Evolutionary conservation across 1,140 invertebrate genomes (phyloP), one percentile per base, ranked within the genome.

Genomic region (Drosophila persimilis): DNA sequence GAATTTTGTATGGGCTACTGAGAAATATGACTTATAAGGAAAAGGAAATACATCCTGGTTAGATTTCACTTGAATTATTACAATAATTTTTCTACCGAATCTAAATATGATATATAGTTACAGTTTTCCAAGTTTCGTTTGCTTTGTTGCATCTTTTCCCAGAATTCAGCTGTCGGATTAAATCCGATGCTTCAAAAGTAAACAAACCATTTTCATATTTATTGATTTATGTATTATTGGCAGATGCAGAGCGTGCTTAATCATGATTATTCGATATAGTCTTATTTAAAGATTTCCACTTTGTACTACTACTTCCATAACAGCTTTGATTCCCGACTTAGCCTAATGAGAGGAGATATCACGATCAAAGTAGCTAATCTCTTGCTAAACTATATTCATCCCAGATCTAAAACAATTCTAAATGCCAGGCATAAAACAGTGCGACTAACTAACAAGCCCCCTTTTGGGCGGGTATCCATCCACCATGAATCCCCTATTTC

Each of bases 381-480:
- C 22, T 35, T 62, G 13, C 50, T 56, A 50, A 69, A 64, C 63
- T 56, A 20, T 31, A 51, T 69, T 51, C 51, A 57, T 39, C 20
- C 51, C 54, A 54, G 45, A 29, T 57, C 20, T 71, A 78, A 53
- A 74, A 77, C 69, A 80, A 66, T 59, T 61, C 52, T 31, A 65
- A 54, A 41, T 74, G 43, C 51, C 51, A 44, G 51, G 63, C 41
- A 50, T 51, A 46, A 69, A 79, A 80, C 64, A 58, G 45, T 63
- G 69, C 24, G 53, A 41, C 56, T 61, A 20, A 8, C 52, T 70
- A 61, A 44, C 22, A 11, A 39, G 26, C 26, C 22, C 44, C 51
- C 55, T 26, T 1, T 46, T 48, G 41, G 15, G 50, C 11, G 31
- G 24, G 35, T 62, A 54, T 45, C 41, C 13, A 17, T 2, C 31